Conservation (phyloP, 2,113 vertebrate genomes). For the Salvator merianae region DNA sequence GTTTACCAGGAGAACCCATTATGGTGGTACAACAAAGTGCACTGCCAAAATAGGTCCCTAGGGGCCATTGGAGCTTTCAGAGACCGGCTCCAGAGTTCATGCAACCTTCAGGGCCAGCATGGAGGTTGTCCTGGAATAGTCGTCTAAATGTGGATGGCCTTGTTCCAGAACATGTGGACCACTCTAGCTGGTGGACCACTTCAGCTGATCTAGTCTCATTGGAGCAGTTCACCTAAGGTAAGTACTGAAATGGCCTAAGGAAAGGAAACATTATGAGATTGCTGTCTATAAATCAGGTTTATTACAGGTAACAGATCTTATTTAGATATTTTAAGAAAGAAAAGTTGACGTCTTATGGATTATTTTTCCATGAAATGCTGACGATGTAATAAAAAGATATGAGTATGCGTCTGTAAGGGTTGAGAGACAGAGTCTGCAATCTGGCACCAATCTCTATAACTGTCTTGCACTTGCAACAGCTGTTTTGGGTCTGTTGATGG, state of each 20-base stretch:
- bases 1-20: too few species aligned
- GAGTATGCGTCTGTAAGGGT: slow-evolving; percentile 15
- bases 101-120: too few species aligned
- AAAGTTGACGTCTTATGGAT: slow-evolving; percentile 14
- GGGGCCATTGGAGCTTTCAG: too few species aligned
- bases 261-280: background rate
- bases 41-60: too few species aligned
- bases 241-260: too few species aligned
- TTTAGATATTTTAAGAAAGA: background rate
- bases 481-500: slow-evolving; percentile 3
- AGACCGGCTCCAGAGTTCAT: too few species aligned
- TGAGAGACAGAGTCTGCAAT: background rate
- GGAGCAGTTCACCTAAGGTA: too few species aligned
- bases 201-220: background rate
- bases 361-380: background rate
- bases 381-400: slow-evolving; percentile 19
- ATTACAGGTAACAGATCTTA: background rate
- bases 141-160: too few species aligned
- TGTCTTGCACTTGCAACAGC: background rate
- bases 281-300: background rate
- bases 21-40: too few species aligned
- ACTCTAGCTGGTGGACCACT: too few species aligned
- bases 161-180: too few species aligned
- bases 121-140: too few species aligned
- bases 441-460: background rate